Evolutionary conservation across 2,797 vertebrate genomes (phyloP).

Genomic region (Hoplostethus atlanticus): DNA sequence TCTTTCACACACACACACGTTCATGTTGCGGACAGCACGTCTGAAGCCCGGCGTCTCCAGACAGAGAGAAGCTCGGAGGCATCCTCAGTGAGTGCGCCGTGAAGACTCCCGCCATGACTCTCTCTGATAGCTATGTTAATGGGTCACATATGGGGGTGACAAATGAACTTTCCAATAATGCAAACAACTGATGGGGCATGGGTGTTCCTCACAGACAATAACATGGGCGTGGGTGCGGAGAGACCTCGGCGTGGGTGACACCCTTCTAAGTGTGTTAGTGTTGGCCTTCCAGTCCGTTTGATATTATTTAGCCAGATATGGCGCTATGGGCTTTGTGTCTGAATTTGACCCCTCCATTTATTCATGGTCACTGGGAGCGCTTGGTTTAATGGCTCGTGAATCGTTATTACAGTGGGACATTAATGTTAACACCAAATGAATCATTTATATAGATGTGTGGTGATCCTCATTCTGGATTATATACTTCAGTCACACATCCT

Average conservation of each 20-base stretch:
- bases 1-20: conserved; percentile 17
- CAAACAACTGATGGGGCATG: conserved; percentile 51
- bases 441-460: not conserved
- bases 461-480: not conserved
- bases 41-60: conserved; percentile 39
- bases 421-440: conserved; percentile 1
- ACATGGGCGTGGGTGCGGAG: not conserved
- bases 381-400: conserved; percentile 5
- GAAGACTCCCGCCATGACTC: conserved; percentile 44
- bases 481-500: conserved; percentile 9
- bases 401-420: not conserved
- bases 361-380: not conserved
- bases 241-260: conserved; percentile 15
- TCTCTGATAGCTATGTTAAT: conserved; percentile 71
- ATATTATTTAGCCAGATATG: conserved; percentile 16
- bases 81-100: conserved; percentile 24
- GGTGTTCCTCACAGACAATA: not conserved
- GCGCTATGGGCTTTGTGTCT: not conserved
- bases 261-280: conserved; percentile 24
- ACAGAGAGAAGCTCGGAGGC: conserved; percentile 59
- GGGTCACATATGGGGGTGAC: conserved; percentile 73
- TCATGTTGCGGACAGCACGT: conserved; percentile 50
- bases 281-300: conserved; percentile 18
- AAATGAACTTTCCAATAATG: conserved; percentile 61
- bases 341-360: conserved; percentile 7